These are phyloP conservation scores for Lytechinus pictus DNA, from an alignment of 35 echinoderm and acorn worm species.

Conservation along the genomic window DNA sequence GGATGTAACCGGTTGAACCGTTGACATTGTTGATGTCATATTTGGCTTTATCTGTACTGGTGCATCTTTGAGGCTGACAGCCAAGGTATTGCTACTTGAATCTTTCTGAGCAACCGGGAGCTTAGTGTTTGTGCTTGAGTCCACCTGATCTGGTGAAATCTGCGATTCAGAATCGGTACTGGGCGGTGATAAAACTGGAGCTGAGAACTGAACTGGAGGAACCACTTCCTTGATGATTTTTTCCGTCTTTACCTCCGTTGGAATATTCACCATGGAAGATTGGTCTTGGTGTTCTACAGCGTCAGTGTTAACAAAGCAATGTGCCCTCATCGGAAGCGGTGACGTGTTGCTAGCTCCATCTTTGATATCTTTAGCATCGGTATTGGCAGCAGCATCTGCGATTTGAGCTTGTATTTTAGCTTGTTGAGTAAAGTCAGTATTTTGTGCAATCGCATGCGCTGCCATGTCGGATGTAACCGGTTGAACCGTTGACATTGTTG, in stretches of 20 bases:
- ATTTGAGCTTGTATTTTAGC: neutral
- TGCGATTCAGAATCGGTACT: neutral
- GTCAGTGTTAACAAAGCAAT: too few relatives aligned
- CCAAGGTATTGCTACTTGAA: neutral
- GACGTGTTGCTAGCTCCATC: too few relatives aligned
- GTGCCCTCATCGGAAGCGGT: too few relatives aligned
- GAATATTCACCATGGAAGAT: neutral
- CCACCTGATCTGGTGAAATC: neutral
- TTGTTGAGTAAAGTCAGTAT: neutral
- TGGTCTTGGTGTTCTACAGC: too few relatives aligned
- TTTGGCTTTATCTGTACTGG: neutral
- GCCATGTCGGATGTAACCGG: neutral
- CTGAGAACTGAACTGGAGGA: neutral
- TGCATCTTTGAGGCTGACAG: neutral
- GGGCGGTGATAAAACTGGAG: slow-evolving; percentile 2
- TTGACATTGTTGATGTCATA: neutral
- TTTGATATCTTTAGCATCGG: too few relatives aligned
- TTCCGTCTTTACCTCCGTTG: neutral
- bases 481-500: neutral
- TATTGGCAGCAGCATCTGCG: neutral
- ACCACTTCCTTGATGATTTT: slow-evolving; percentile 13
- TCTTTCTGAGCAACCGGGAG: neutral
- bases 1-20: neutral
- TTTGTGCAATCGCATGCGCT: neutral
- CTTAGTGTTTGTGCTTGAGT: slow-evolving; percentile 41